phyloP scores from a whole-genome alignment of 2,888 invertebrate genomes.

The Orthonevra nobilis region DNA sequence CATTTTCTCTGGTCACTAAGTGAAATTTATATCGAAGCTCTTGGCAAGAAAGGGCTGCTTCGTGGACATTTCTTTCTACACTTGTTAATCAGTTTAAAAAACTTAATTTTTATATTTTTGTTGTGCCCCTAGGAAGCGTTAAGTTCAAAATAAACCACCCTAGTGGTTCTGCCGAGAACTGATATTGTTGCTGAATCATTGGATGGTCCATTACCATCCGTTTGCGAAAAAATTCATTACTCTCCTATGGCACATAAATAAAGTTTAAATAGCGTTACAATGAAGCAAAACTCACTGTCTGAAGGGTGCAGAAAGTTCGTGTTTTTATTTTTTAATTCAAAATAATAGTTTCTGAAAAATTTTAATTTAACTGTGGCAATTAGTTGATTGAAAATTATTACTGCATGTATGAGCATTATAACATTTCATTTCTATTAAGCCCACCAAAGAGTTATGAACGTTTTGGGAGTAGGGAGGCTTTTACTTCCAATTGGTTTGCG shows the following conservation, averaged over 20 bases:
- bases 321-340: not conserved
- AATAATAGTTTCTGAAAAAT: too few relatives aligned
- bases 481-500: too few relatives aligned
- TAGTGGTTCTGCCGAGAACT: constrained; percentile 6
- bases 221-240: constrained; percentile 22
- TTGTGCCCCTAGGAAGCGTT: constrained; percentile 30
- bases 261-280: constrained; percentile 53
- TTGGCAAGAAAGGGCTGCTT: constrained; percentile 22
- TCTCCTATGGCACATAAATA: constrained; percentile 56
- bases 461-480: too few relatives aligned
- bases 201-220: constrained; percentile 18
- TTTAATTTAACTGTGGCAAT: constrained; percentile 7
- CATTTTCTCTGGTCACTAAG: constrained; percentile 4
- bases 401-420: not conserved
- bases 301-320: not conserved
- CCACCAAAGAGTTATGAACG: not conserved
- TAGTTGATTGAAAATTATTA: constrained; percentile 36
- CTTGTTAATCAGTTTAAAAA: constrained; percentile 19
- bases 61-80: constrained; percentile 1
- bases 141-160: constrained; percentile 46
- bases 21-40: constrained; percentile 35
- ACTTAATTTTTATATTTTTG: not conserved
- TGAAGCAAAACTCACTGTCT: not conserved
- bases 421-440: not conserved
- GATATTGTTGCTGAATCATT: constrained; percentile 4